These are phyloP conservation scores for Drosophila athabasca DNA, from an alignment of 1,140 invertebrate species.

Conservation along the genomic window DNA sequence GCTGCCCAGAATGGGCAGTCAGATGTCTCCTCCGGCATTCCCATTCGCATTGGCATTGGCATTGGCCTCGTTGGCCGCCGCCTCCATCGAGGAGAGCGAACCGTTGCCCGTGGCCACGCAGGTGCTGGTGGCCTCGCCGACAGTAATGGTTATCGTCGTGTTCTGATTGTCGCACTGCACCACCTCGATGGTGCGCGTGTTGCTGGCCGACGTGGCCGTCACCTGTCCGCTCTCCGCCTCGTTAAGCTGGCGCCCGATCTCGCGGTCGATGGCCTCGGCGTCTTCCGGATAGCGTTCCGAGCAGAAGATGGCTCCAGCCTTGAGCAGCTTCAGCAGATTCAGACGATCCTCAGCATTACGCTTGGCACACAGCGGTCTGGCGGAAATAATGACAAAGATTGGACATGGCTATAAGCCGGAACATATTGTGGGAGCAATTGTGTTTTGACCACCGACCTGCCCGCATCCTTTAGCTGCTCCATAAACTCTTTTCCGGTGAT, in stretches of 20 bases:
- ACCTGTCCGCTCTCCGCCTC: slow-evolving; percentile 63
- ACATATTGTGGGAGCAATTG: too few species aligned
- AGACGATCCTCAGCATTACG: slow-evolving; percentile 92
- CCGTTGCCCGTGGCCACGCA: slow-evolving; percentile 22
- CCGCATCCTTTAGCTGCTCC: slow-evolving; percentile 92
- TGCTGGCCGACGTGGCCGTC: slow-evolving; percentile 47
- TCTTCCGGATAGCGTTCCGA: slow-evolving; percentile 82
- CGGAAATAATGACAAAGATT: background rate
- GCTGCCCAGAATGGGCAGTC: slow-evolving; percentile 80
- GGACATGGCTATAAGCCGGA: background rate
- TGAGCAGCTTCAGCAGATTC: slow-evolving; percentile 87
- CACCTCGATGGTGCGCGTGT: slow-evolving; percentile 77
- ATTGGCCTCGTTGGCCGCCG: slow-evolving; percentile 64
- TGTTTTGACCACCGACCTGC: slow-evolving; percentile 85
- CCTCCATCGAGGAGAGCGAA: slow-evolving; percentile 26
- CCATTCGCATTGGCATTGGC: slow-evolving; percentile 57
- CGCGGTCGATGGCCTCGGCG: slow-evolving; percentile 78
- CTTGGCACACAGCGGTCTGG: slow-evolving; percentile 89
- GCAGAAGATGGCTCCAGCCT: slow-evolving; percentile 79
- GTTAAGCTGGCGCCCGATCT: slow-evolving; percentile 76
- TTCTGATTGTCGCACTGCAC: slow-evolving; percentile 79
- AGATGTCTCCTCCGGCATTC: slow-evolving; percentile 71
- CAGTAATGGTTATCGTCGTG: slow-evolving; percentile 73
- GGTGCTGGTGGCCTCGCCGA: slow-evolving; percentile 55
- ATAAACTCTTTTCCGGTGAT: slow-evolving; percentile 92